These are phyloP conservation scores for Pseudolaguvia tuberculata DNA, from an alignment of 2,113 vertebrate genomes.

Conservation along the genomic window DNA sequence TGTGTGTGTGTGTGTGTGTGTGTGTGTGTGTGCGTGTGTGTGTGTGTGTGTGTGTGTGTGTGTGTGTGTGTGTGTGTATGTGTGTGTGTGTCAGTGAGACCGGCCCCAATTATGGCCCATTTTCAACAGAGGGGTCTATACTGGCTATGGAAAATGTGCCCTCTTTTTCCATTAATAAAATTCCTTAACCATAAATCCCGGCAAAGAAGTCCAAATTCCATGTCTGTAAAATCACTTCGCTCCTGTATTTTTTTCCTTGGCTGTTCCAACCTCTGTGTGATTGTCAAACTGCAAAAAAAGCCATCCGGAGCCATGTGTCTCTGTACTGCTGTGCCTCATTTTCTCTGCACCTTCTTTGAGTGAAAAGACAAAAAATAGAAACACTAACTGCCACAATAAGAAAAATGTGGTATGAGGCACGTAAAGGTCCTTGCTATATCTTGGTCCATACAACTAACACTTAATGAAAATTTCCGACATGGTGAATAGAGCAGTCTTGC, in stretches of 20 bases:
- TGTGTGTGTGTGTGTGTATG: neutral
- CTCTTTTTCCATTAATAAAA: conserved; percentile 74
- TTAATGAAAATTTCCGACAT: conserved; percentile 32
- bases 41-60: conserved; percentile 62
- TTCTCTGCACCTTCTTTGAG: conserved; percentile 8
- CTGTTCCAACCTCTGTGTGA: conserved; percentile 54
- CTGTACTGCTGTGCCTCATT: conserved; percentile 35
- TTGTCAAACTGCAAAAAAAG: conserved; percentile 48
- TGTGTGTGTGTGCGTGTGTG: conserved; percentile 63
- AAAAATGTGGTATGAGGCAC: conserved; percentile 22
- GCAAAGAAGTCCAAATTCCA: conserved; percentile 59
- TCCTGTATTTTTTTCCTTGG: conserved; percentile 31
- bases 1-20: conserved; percentile 71
- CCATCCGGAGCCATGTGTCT: conserved; percentile 46
- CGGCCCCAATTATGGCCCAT: conserved; percentile 31
- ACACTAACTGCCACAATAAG: conserved; percentile 8
- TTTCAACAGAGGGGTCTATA: conserved; percentile 57
- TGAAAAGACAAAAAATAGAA: conserved; percentile 24
- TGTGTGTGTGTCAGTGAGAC: neutral
- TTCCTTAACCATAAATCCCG: conserved; percentile 59
- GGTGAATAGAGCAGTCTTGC: neutral
- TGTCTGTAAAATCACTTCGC: conserved; percentile 58
- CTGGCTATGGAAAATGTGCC: conserved; percentile 61
- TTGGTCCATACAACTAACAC: neutral
- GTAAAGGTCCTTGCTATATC: conserved; percentile 22